Base-by-base conservation (phyloP, 1,140 invertebrate species). In the Schlechtendalia chinensis region DNA sequence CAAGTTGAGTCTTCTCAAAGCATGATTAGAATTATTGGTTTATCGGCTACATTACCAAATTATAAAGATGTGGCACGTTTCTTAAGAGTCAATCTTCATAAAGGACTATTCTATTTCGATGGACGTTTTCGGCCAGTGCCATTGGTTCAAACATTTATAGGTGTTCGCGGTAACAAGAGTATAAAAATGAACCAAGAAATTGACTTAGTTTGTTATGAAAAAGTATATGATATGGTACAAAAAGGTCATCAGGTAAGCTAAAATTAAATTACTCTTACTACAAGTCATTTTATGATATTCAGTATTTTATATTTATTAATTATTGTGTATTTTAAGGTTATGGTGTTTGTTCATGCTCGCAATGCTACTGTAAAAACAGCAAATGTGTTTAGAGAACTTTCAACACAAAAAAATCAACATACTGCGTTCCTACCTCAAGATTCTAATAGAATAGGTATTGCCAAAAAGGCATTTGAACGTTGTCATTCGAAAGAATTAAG, bases 291-390 rank as follows among this genome's bases (percentile, higher is more conserved):
- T 63, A 5, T 14, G 39, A 12, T 39, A n/a, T 1, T n/a, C 56
- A n/a, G 4, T 54, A 45, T n/a, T 56, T 59, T 24, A 45, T 81
- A 24, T 47, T 69, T n/a, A 1, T 65, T 59, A 63, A 16, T 79
- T n/a, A n/a, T n/a, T 22, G 63, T 79, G 32, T 72, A 81, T 69
- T 82, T 83, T 47, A 83, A 92, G 89, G 96, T 98, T 0, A 98
- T 99, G 95, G 95, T 99, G 0, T 99, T 99, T 87, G 98, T 99
- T 0, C 98, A 99, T 87, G 95, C 97, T 0, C 88, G 98, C 58
- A 99, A 98, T 88, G 95, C 96, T 11, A 99, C 98, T 0, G 90
- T 94, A 22, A 89, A 92, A 82, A 96, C 94, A 1, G 97, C 96
- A 0, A 91, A 91, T 82, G 88, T 90, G 27, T 84, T 97, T 1